These are phyloP conservation scores for Encarsia formosa DNA, from an alignment of 2,888 invertebrate species.

Conservation along the genomic window DNA sequence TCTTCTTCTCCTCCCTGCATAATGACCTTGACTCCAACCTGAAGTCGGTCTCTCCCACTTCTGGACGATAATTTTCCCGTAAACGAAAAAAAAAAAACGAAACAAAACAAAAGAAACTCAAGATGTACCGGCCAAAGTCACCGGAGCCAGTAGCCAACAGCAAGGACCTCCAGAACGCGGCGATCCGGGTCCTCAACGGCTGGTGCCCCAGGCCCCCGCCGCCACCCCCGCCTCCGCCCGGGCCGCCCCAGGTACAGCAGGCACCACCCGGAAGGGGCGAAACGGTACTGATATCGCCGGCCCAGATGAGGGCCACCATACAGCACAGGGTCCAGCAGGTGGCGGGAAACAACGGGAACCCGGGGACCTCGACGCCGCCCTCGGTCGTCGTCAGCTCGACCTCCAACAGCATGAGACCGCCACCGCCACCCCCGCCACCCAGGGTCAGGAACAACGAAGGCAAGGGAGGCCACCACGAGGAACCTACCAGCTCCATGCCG, in stretches of 20 bases:
- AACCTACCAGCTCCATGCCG: constrained; percentile 83
- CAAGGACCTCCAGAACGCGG: constrained; percentile 29
- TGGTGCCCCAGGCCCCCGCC: constrained; percentile 45
- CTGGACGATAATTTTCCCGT: no score
- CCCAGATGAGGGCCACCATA: constrained; percentile 38
- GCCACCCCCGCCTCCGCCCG: constrained; percentile 27
- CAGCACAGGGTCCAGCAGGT: constrained; percentile 8
- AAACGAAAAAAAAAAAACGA: no score
- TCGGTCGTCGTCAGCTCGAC: constrained; percentile 53
- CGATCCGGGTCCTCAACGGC: constrained; percentile 48
- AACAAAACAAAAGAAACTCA: no score
- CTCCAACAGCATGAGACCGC: constrained; percentile 58
- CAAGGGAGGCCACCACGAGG: constrained; percentile 61
- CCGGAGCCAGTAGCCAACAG: no score
- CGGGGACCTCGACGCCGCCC: constrained; percentile 33
- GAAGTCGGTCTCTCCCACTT: no score
- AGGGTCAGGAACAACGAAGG: constrained; percentile 54
- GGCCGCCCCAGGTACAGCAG: constrained; percentile 20
- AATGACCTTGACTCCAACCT: no score
- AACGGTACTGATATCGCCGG: constrained; percentile 49
- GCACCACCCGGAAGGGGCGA: constrained; percentile 53
- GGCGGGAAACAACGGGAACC: not conserved
- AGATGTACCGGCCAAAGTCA: no score
- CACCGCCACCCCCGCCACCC: constrained; percentile 53
- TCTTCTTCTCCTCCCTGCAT: no score